These are phyloP conservation scores for Coreius guichenoti DNA, from an alignment of 2,797 vertebrate genomes.

Conservation along the genomic window DNA sequence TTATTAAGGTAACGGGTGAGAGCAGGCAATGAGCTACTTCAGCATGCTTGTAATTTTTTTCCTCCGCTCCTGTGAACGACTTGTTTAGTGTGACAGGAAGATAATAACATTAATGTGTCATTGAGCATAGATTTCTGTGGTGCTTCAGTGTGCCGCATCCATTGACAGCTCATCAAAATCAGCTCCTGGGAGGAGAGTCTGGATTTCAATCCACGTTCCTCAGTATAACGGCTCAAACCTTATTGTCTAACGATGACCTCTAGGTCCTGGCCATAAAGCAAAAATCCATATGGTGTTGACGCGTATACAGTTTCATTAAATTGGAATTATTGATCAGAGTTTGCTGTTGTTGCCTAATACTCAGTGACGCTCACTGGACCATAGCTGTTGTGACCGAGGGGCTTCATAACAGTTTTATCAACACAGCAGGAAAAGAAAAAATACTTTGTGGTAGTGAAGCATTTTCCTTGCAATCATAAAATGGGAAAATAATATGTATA, in stretches of 20 bases:
- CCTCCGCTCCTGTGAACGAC: conserved; percentile 31
- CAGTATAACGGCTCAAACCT: conserved; percentile 37
- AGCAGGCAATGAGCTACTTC: conserved; percentile 50
- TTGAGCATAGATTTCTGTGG: conserved; percentile 50
- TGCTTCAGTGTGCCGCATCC: conserved; percentile 17
- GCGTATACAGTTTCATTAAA: conserved; percentile 63
- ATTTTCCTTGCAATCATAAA: conserved; percentile 20
- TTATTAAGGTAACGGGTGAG: conserved; percentile 55
- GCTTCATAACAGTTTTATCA: conserved; percentile 32
- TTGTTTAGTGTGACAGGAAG: conserved; percentile 53
- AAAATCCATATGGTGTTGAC: conserved; percentile 64
- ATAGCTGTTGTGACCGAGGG: conserved; percentile 45
- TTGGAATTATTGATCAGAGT: conserved; percentile 68
- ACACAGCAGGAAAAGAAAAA: conserved; percentile 30
- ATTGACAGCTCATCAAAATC: conserved; percentile 37
- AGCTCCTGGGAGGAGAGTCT: conserved; percentile 23
- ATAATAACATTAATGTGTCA: conserved; percentile 61
- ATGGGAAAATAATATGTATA: background rate
- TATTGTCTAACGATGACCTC: conserved; percentile 62
- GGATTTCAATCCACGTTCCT: conserved; percentile 54
- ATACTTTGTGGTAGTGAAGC: conserved; percentile 7
- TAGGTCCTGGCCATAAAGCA: conserved; percentile 61
- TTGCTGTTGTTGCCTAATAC: conserved; percentile 63
- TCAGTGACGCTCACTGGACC: conserved; percentile 57
- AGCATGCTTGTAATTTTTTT: conserved; percentile 45